Evolutionary conservation across 2,113 vertebrate genomes (phyloP), one percentile per base, ranked within the genome.

Genomic region (Climacteris rufus): DNA sequence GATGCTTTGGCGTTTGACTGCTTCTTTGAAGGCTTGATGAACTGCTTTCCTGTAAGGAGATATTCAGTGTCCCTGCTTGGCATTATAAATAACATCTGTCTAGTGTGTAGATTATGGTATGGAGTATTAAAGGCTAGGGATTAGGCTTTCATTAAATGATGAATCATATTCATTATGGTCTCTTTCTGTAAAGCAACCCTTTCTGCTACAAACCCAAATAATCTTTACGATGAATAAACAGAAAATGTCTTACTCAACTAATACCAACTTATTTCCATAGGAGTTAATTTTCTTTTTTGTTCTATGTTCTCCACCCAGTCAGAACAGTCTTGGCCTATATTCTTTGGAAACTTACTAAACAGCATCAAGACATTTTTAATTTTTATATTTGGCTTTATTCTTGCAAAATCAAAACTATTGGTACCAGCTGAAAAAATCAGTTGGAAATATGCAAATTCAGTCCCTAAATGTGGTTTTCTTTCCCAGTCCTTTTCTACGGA

Each of bases 111-210:
- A 61, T 70, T 50, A 39, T 63, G 33, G 39, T 31, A 56, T 70
- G 54, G 35, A 13, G 6, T 47, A 80, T 79, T 94, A 90, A 91
- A 90, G 78, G 47, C 82, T 86, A 70, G 66, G 54, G 63, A 91
- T 93, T 94, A 96, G 69, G 54, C 78, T 83, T 88, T 95, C 80
- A 87, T 94, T 96, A 93, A 83, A 60, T 76, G 86, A 92, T 92
- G 86, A 96, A 89, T 94, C 83, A 93, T 81, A 75, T 84, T 89
- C 83, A 90, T 97, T 89, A 93, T n/a, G 35, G 39, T 64, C 49
- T 91, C 9, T 87, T 71, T 83, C 64, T 81, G 35, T 70, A 85
- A 54, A 95, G 30, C 59, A 92, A 25, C 59, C 21, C 59, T 80
- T 40, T 91, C 79, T 83, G 49, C 81, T 83, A 53, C 54, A 87